Evolutionary conservation across 1,140 invertebrate species (phyloP).

Genomic region (Aphelinus certus): DNA sequence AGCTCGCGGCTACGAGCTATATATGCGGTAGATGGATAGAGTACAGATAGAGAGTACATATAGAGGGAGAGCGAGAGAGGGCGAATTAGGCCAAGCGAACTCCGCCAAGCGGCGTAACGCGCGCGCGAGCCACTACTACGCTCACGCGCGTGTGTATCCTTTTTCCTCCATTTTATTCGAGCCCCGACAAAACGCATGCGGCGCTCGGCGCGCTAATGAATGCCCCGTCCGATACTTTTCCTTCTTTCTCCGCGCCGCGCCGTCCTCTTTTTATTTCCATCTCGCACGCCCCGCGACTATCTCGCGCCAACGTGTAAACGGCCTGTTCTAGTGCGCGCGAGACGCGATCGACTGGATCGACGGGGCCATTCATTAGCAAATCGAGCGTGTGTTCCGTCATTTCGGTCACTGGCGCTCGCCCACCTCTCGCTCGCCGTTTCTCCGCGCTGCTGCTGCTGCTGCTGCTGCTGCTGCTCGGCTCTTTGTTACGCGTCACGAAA

Average conservation of each 20-base stretch:
- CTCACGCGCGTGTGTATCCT: background rate
- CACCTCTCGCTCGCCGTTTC: background rate
- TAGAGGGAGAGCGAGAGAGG: background rate
- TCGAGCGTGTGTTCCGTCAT: constrained; percentile 18
- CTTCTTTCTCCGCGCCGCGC: background rate
- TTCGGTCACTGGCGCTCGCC: constrained; percentile 14
- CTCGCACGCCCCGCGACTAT: too few relatives aligned
- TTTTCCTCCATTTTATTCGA: background rate
- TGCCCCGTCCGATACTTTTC: constrained; percentile 4
- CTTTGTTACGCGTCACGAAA: constrained; percentile 28
- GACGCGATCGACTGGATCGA: background rate
- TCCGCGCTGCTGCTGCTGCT: background rate
- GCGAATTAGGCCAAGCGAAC: constrained; percentile 21
- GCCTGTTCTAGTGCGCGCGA: too few relatives aligned
- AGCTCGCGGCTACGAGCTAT: background rate
- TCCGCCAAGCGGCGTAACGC: background rate
- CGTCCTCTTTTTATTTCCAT: background rate
- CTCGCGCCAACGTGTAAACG: too few relatives aligned
- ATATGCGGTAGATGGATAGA: too few relatives aligned
- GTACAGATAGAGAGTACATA: too few relatives aligned
- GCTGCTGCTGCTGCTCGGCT: too few relatives aligned
- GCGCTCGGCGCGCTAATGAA: constrained; percentile 16
- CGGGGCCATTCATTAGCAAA: constrained; percentile 22
- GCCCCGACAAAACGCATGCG: background rate
- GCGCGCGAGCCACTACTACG: too few relatives aligned